These are phyloP conservation scores for Nycticorax nycticorax DNA, from an alignment of 2,113 vertebrate genomes.

Conservation along the genomic window DNA sequence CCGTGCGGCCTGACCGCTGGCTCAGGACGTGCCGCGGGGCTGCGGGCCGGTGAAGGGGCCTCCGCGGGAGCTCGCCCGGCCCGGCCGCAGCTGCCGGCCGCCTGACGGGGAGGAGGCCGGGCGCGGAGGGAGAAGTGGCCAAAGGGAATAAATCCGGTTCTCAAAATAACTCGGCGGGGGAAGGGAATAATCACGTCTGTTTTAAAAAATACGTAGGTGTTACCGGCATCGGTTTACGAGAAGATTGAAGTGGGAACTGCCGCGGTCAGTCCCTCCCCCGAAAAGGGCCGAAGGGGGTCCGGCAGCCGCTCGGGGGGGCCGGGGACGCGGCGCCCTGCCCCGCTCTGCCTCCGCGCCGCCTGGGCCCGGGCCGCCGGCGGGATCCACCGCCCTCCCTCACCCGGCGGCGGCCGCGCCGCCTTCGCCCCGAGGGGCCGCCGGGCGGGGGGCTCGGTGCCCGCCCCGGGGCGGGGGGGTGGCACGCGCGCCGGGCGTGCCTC, in stretches of 20 bases:
- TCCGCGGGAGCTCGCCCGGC: too few species aligned
- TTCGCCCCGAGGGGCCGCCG: neutral
- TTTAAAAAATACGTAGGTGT: neutral
- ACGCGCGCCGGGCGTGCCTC: neutral
- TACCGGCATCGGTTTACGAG: neutral
- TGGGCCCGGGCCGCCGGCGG: too few species aligned
- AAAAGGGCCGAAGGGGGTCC: too few species aligned
- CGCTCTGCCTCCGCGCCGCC: neutral
- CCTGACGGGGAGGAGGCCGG: neutral
- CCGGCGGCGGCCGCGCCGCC: neutral
- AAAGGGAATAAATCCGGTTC: neutral
- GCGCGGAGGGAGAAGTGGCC: neutral
- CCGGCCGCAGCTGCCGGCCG: neutral
- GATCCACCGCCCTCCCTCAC: neutral
- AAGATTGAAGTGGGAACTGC: neutral
- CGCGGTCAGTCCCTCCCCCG: neutral
- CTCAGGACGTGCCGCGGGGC: neutral
- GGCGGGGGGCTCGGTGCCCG: neutral
- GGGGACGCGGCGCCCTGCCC: too few species aligned
- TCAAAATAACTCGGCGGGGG: neutral
- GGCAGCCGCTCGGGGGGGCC: neutral
- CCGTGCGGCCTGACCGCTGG: neutral
- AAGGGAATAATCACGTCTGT: neutral
- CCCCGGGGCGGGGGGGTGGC: neutral
- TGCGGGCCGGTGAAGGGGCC: neutral